Evolutionary conservation across 1,140 invertebrate species (phyloP).

Genomic region (Trichonephila clavata): DNA sequence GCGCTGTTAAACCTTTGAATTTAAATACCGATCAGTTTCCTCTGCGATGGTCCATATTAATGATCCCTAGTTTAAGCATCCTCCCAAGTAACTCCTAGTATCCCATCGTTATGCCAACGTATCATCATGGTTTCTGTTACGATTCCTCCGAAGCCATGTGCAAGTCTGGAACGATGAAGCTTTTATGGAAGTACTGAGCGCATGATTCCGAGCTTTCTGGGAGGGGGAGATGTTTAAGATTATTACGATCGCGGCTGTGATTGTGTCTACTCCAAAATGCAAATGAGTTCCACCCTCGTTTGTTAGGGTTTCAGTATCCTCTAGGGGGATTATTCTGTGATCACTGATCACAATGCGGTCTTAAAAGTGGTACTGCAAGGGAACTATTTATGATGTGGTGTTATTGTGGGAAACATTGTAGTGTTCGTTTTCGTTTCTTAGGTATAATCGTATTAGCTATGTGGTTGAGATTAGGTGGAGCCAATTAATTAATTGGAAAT

Average conservation of each 20-base stretch:
- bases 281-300: neutral
- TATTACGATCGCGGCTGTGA: neutral
- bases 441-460: neutral
- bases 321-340: neutral
- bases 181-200: neutral
- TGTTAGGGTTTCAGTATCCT: neutral
- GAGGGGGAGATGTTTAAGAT: neutral
- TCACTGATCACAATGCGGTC: neutral
- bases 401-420: neutral
- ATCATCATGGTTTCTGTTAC: neutral
- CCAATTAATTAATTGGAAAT: neutral
- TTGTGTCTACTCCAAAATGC: slow-evolving; percentile 19
- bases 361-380: neutral
- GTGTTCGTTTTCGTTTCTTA: neutral
- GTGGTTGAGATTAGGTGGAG: neutral
- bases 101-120: neutral
- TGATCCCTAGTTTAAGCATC: neutral
- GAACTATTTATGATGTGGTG: neutral
- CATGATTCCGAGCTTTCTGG: neutral
- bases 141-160: neutral
- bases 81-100: neutral
- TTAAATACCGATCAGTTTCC: slow-evolving; percentile 23
- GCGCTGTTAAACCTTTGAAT: neutral
- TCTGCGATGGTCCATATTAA: neutral
- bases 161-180: neutral